Conservation (phyloP, 2,888 invertebrate species). For the Eulithis testata region DNA sequence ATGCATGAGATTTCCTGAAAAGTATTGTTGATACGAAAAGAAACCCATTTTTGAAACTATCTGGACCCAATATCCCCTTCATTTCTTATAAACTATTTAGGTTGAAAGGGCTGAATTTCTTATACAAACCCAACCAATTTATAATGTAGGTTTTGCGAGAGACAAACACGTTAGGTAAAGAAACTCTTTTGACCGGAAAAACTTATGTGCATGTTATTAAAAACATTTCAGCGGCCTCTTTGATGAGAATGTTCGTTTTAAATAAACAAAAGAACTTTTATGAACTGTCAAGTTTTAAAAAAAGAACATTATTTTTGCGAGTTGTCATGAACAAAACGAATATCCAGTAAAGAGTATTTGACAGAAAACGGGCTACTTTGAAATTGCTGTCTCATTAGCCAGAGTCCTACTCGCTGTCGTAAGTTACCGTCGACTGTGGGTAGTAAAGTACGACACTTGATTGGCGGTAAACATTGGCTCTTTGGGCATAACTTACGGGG, state of each 20-base stretch:
- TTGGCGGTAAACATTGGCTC: slow-evolving; percentile 64
- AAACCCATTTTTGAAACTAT: slow-evolving; percentile 28
- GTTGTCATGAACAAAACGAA: slow-evolving; percentile 33
- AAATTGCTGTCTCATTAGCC: slow-evolving; percentile 72
- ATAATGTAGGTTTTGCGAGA: slow-evolving; percentile 25
- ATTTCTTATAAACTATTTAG: slow-evolving; percentile 35
- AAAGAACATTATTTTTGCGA: slow-evolving; percentile 19
- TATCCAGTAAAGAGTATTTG: slow-evolving; percentile 62
- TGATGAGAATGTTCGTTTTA: slow-evolving; percentile 19
- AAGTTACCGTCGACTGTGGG: slow-evolving; percentile 71
- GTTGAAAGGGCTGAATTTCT: slow-evolving; percentile 27
- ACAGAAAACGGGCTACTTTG: slow-evolving; percentile 64
- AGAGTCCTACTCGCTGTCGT: slow-evolving; percentile 72
- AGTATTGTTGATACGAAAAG: slow-evolving; percentile 20
- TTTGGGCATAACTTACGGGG: slow-evolving; percentile 41
- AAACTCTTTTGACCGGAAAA: slow-evolving; percentile 23
- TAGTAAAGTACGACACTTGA: slow-evolving; percentile 76
- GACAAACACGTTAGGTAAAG: slow-evolving; percentile 12
- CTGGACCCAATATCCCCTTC: slow-evolving; percentile 26
- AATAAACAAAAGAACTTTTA: slow-evolving; percentile 25
- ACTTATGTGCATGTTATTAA: slow-evolving; percentile 19
- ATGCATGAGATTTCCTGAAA: slow-evolving; percentile 13
- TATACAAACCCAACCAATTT: slow-evolving; percentile 28
- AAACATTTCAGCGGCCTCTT: slow-evolving; percentile 27
- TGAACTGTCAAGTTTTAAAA: slow-evolving; percentile 29